These are phyloP conservation scores for Hippasteria phrygiana DNA, from an alignment of 53 echinoderm and acorn worm genomes.

Conservation along the genomic window DNA sequence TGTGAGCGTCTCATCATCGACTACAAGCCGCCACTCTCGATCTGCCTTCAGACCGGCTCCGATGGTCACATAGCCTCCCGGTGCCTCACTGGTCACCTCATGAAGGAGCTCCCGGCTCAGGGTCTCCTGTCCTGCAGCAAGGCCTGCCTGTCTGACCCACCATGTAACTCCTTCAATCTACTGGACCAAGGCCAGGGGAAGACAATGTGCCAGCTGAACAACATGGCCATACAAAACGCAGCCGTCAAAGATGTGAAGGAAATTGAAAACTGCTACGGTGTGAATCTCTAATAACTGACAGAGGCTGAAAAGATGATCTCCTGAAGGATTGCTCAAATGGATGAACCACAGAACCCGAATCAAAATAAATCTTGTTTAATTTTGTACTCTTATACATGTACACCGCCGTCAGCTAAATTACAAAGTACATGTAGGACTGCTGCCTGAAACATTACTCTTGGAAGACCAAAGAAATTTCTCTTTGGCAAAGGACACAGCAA, in stretches of 20 bases:
- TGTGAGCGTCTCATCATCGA: not conserved
- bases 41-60: constrained; percentile 28
- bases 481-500: no score
- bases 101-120: not conserved
- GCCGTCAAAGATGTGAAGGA: not conserved
- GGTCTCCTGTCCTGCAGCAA: not conserved
- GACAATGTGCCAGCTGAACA: constrained; percentile 18
- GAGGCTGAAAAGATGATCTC: not conserved
- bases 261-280: constrained; percentile 1
- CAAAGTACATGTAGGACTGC: no score
- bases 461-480: no score
- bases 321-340: no score
- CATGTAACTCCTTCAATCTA: constrained; percentile 31
- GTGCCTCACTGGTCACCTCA: not conserved
- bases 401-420: no score
- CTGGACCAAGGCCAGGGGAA: constrained; percentile 1
- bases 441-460: no score
- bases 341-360: no score
- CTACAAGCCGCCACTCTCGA: not conserved
- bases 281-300: not conserved
- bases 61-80: not conserved
- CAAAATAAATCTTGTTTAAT: no score
- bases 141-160: constrained; percentile 18
- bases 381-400: no score
- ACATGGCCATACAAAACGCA: not conserved